A percentile compares a stretch with the other conserved stretches of the same genome.
These are phyloP conservation scores for Collichthys lucidus DNA, from an alignment of 2,113 vertebrate species.

Conservation along the genomic window DNA sequence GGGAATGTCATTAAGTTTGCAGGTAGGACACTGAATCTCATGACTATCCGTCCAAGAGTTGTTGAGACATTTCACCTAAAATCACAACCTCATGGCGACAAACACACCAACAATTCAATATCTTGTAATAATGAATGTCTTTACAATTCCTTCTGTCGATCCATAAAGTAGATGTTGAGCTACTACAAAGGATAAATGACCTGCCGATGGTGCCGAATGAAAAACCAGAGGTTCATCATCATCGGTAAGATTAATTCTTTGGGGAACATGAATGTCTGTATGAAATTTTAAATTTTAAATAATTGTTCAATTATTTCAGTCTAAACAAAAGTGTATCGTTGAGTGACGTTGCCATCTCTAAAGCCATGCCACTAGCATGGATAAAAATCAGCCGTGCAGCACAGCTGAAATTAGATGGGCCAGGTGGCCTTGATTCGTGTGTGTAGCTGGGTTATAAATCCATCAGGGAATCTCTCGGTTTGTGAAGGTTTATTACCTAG, in stretches of 20 bases:
- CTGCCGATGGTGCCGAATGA: background rate
- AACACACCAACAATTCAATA: background rate
- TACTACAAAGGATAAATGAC: background rate
- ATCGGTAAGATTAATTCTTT: background rate
- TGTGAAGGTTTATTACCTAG: background rate
- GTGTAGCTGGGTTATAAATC: conserved; percentile 29
- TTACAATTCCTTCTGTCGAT: background rate
- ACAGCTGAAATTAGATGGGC: conserved; percentile 6
- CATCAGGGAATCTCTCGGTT: background rate
- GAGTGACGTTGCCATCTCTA: background rate
- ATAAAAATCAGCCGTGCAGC: background rate
- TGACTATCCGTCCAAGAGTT: background rate
- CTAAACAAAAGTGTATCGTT: background rate
- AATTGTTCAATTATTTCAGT: background rate
- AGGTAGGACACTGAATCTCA: background rate
- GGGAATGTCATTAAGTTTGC: background rate
- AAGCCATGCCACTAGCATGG: too few species aligned
- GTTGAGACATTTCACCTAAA: background rate
- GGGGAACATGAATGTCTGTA: background rate
- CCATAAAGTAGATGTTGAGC: background rate
- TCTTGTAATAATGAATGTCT: background rate
- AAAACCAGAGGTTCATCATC: background rate
- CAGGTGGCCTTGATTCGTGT: conserved; percentile 14
- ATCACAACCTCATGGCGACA: background rate
- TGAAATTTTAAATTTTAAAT: background rate